Evolutionary conservation across 2,888 invertebrate genomes (phyloP), one percentile per base, ranked within the genome.

Genomic region (Noctua pronuba): DNA sequence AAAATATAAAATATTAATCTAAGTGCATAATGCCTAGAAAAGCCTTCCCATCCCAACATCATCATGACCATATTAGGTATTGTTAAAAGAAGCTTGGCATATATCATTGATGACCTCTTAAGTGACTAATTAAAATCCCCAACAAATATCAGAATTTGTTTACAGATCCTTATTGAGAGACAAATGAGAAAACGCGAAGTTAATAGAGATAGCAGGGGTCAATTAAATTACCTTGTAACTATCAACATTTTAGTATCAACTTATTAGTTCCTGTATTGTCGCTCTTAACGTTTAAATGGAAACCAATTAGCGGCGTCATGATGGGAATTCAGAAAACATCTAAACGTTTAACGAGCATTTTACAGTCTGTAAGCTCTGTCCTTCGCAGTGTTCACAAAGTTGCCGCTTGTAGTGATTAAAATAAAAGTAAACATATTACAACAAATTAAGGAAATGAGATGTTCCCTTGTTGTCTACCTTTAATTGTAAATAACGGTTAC

Each of bases 361-460:
- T 77, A 82, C 85, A 78, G 88, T 80, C 74, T 80, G 83, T 77
- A 80, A 85, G 79, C 78, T 74, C 76, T 77, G 79, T 79, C 69
- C 78, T 73, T 52, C 52, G 73, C 71, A 73, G 80, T 79, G 73
- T 73, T 79, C 76, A 80, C 79, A 76, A 79, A 87, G 77, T 86
- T 64, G 67, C 78, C 68, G 76, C 75, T 80, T 75, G 72, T 66
- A 85, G 81, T 76, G 86, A 84, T 86, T 82, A 87, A 82, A 83
- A 81, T 81, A 83, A 83, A 83, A 83, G 80, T 73, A 80, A 70
- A 84, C 71, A 62, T 81, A 83, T 69, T 74, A 85, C 75, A 87
- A 84, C 81, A 86, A 84, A 86, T 90, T 75, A 86, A 84, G 73
- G 52, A 79, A 85, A 83, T 75, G 68, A 76, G 82, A 73, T 70